phyloP scores from a whole-genome alignment of 2,797 vertebrate species.

The Dermochelys coriacea region DNA sequence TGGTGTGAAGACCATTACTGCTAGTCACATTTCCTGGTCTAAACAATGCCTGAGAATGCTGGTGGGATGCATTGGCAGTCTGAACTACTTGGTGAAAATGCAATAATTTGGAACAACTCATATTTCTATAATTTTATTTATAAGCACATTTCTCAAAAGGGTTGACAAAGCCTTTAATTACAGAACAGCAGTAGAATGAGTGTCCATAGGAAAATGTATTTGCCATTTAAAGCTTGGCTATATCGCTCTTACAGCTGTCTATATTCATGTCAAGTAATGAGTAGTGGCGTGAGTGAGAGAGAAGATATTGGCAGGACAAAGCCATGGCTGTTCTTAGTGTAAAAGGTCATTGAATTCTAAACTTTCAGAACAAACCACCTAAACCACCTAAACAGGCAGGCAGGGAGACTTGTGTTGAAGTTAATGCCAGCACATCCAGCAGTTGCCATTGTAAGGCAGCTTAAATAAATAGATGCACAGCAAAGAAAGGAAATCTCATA shows the following conservation, averaged over 20 bases:
- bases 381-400: background rate
- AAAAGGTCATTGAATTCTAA: constrained; percentile 54
- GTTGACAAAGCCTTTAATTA: constrained; percentile 48
- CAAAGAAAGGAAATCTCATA: background rate
- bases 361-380: constrained; percentile 23
- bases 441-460: background rate
- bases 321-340: background rate
- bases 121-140: background rate
- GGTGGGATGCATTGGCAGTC: background rate
- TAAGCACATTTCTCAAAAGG: constrained; percentile 22
- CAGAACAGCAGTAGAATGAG: constrained; percentile 10
- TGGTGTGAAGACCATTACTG: constrained; percentile 22
- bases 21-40: constrained; percentile 47
- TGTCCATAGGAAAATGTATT: constrained; percentile 14
- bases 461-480: background rate
- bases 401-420: background rate
- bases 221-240: constrained; percentile 28
- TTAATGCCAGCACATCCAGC: background rate
- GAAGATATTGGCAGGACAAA: constrained; percentile 47
- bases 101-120: constrained; percentile 16
- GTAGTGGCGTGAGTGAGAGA: background rate
- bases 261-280: constrained; percentile 34
- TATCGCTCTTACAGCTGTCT: constrained; percentile 39
- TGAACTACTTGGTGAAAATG: constrained; percentile 47
- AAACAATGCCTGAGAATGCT: constrained; percentile 23